Conservation (phyloP, 2,888 invertebrate genomes). For the Lycocerus yunnanus region DNA sequence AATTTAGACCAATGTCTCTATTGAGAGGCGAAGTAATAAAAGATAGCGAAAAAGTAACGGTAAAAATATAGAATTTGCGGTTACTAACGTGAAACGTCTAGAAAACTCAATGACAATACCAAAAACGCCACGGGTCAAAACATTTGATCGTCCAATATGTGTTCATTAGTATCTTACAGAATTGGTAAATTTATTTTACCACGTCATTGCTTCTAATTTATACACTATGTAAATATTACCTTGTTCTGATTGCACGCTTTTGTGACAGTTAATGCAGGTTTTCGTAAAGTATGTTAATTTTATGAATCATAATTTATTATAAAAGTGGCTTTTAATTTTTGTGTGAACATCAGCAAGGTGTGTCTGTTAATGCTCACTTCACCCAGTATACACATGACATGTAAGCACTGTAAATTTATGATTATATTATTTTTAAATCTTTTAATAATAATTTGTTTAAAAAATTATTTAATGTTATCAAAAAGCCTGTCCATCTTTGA, state of each 20-base stretch:
- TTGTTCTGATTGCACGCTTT: background rate
- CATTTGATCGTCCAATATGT: background rate
- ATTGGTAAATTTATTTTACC: background rate
- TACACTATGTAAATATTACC: background rate
- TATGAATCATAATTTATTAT: background rate
- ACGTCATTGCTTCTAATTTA: background rate
- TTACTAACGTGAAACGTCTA: too few species aligned
- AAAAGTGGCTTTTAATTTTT: background rate
- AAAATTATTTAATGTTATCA: too few species aligned
- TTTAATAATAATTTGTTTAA: too few species aligned
- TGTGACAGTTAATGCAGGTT: background rate
- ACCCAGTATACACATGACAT: background rate
- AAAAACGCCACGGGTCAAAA: too few species aligned
- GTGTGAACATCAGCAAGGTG: background rate
- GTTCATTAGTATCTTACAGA: background rate
- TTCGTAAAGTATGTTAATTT: background rate
- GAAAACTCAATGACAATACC: too few species aligned
- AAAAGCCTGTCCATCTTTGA: too few species aligned
- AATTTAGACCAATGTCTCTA: too few species aligned
- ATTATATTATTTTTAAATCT: background rate
- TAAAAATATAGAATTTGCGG: too few species aligned
- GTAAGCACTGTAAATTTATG: background rate
- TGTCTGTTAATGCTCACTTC: background rate
- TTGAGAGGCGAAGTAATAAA: too few species aligned
- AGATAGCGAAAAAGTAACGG: too few species aligned